These are phyloP conservation scores for Eriosoma lanigerum DNA, from an alignment of 1,140 invertebrate genomes.

Conservation along the genomic window DNA sequence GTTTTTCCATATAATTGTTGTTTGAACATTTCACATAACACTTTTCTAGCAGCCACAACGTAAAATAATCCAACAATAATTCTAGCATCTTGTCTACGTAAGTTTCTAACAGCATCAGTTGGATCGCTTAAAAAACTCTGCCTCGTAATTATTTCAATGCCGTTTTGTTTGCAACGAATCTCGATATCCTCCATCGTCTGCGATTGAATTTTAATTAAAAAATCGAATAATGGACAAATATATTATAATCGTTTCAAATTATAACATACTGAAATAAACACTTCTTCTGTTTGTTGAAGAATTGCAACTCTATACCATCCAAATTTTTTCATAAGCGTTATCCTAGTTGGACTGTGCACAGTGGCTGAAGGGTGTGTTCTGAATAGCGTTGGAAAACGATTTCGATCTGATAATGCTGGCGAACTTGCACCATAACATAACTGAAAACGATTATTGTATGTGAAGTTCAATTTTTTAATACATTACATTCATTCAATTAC, in stretches of 20 bases:
- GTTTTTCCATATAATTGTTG: slow-evolving; percentile 92
- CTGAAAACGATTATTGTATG: too few species aligned
- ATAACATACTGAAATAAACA: slow-evolving; percentile 93
- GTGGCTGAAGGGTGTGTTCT: slow-evolving; percentile 98
- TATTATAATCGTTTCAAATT: too few species aligned
- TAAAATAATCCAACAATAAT: slow-evolving; percentile 99
- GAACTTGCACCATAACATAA: slow-evolving; percentile 97
- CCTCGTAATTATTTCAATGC: slow-evolving; percentile 91
- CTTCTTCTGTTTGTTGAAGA: slow-evolving; percentile 97
- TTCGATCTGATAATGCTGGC: slow-evolving; percentile 94
- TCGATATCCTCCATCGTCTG: slow-evolving; percentile 97
- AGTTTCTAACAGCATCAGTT: slow-evolving; percentile 90
- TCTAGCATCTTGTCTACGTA: slow-evolving; percentile 89
- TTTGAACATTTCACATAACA: slow-evolving; percentile 96
- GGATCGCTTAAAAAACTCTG: slow-evolving; percentile 97
- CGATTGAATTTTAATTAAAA: neutral
- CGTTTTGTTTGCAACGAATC: slow-evolving; percentile 86
- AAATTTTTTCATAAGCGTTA: slow-evolving; percentile 95
- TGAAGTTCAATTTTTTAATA: too few species aligned
- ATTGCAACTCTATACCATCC: slow-evolving; percentile 96
- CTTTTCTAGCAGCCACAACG: slow-evolving; percentile 90
- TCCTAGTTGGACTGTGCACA: slow-evolving; percentile 97
- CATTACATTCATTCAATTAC: too few species aligned
- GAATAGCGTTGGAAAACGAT: slow-evolving; percentile 96
- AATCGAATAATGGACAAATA: neutral